A percentile compares a stretch with the other conserved stretches of the same genome.
These are phyloP conservation scores for Neuroscelio doddi DNA, from an alignment of 2,888 invertebrate genomes.

Conservation along the genomic window DNA sequence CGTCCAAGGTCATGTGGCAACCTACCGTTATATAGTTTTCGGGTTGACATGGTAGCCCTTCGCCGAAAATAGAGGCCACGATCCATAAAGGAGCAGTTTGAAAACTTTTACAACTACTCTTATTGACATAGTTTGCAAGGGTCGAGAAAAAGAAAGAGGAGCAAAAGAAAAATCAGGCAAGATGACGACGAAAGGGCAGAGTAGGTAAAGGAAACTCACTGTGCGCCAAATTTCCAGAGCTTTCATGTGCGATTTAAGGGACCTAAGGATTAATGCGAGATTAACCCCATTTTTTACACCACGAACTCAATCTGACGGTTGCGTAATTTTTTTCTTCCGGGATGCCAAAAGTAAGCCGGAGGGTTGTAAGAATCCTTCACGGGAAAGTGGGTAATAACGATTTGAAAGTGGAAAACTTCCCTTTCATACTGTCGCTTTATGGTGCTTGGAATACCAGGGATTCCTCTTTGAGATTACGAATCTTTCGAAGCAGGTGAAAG, in stretches of 20 bases:
- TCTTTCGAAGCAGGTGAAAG: no score
- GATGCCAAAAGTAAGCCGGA: no score
- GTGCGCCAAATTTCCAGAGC: no score
- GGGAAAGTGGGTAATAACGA: conserved; percentile 38
- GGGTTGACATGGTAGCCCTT: conserved; percentile 7
- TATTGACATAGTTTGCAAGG: conserved; percentile 15
- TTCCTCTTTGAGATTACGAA: no score
- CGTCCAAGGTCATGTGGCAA: conserved; percentile 15
- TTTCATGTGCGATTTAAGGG: conserved; percentile 34
- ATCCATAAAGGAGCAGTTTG: conserved; percentile 28
- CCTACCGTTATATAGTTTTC: conserved; percentile 4
- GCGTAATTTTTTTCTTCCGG: conserved; percentile 21
- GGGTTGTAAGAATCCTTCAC: background rate
- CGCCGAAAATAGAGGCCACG: conserved; percentile 18
- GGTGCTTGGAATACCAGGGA: conserved; percentile 3
- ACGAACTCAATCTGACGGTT: conserved; percentile 28
- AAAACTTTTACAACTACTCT: conserved; percentile 39
- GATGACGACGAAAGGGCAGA: no score
- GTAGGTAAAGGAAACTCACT: no score
- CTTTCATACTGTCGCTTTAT: conserved; percentile 19
- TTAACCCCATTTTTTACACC: conserved; percentile 59
- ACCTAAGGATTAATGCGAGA: conserved; percentile 57
- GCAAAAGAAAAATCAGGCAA: conserved; percentile 20
- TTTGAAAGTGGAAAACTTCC: conserved; percentile 25
- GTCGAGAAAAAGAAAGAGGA: conserved; percentile 11